These are phyloP conservation scores for Cataglyphis livida DNA, from an alignment of 2,888 invertebrate genomes.

Conservation along the genomic window DNA sequence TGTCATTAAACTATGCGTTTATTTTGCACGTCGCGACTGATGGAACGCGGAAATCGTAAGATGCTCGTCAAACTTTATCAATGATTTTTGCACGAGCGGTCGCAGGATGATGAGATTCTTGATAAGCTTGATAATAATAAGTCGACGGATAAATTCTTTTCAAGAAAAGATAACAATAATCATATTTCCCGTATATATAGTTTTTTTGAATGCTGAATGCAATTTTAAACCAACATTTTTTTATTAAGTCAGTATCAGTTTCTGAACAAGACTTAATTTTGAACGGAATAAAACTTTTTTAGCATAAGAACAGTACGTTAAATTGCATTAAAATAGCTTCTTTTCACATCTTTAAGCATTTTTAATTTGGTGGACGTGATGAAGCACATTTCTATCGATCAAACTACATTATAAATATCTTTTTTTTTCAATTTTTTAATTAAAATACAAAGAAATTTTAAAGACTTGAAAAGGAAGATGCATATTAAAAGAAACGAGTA, in stretches of 20 bases:
- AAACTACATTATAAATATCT: not conserved
- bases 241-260: no score
- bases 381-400: not conserved
- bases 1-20: slow-evolving; percentile 30
- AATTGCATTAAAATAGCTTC: not conserved
- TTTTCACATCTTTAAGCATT: not conserved
- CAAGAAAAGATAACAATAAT: no score
- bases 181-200: no score
- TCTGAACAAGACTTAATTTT: not conserved
- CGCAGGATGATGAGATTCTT: not conserved
- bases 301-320: not conserved
- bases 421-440: not conserved
- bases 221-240: no score
- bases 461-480: not conserved
- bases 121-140: not conserved
- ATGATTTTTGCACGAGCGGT: slow-evolving; percentile 24
- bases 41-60: slow-evolving; percentile 57
- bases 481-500: not conserved
- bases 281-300: not conserved
- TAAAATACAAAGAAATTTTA: not conserved
- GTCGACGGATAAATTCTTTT: no score
- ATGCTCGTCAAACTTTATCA: slow-evolving; percentile 52
- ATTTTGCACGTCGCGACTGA: slow-evolving; percentile 16
- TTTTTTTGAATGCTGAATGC: no score
- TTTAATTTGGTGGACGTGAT: not conserved